Base-by-base conservation (phyloP, 2,113 vertebrate species). In the Sinocyclocheilus maitianheensis region DNA sequence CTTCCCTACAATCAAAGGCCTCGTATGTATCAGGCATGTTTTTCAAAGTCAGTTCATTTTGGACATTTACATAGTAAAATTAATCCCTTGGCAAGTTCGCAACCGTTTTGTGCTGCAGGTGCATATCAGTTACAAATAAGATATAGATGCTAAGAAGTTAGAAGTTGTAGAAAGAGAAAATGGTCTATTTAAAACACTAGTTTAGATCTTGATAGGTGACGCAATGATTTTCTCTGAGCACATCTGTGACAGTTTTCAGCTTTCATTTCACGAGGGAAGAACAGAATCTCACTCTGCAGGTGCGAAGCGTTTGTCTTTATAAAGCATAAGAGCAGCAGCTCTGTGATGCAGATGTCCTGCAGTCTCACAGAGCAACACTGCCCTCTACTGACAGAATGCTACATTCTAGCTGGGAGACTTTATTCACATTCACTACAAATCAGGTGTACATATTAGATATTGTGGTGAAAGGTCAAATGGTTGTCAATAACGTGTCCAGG, bases 311-410 rank as follows among this genome's bases (percentile, higher is more conserved):
- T 81, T 37, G 58, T 65, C 51, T 75, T 18, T 63, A 69, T 53
- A 37, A 60, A 46, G 37, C 24, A 60, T 3, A 4, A 12, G 43
- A 43, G 63, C 37, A 11, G 1, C 4, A 46, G 81, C 24, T 69
- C 67, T 60, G 79, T 20, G 62, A 62, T 13, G 5, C 12, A 62
- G 18, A 37, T 24, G 30, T 62, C 11, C 22, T 65, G 60, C n/a
- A 77, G 30, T 77, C 22, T 43, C 9, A 48, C 2, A 82, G 85
- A 65, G 53, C 90, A 88, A 88, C 74, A 83, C 90, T 90, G 90
- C 79, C 83, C 88, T 89, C 90, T 88, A 67, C 60, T 83, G 85
- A 67, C 24, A 55, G 48, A 75, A 69, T 12, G 1, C n/a, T 3
- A 16, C 1, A 81, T 22, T n/a, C 9, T 20, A 62, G 34, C 51